These are phyloP conservation scores for Paraescarpia echinospica DNA, from an alignment of 1,140 invertebrate species.

Conservation along the genomic window DNA sequence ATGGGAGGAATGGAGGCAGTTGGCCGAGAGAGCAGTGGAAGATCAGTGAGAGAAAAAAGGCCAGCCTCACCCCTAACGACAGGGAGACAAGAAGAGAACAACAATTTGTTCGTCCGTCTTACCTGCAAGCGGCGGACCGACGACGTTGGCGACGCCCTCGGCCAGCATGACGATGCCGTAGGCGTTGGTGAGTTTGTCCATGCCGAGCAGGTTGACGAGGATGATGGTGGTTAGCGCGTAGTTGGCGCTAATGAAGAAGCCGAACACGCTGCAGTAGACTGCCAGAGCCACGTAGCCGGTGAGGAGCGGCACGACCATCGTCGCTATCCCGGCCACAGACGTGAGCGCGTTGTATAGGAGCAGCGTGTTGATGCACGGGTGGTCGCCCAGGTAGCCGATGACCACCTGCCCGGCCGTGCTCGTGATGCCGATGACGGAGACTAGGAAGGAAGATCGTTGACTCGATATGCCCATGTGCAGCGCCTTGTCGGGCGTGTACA, in stretches of 20 bases:
- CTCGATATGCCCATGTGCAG: slow-evolving; percentile 61
- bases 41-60: too few relatives aligned
- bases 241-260: slow-evolving; percentile 55
- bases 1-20: too few relatives aligned
- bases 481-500: slow-evolving; percentile 66
- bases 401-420: slow-evolving; percentile 72
- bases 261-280: slow-evolving; percentile 43
- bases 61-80: too few relatives aligned
- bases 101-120: slow-evolving; percentile 8
- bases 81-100: too few relatives aligned
- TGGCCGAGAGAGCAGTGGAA: too few relatives aligned
- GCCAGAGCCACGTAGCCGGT: slow-evolving; percentile 40
- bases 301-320: slow-evolving; percentile 21
- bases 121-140: slow-evolving; percentile 55
- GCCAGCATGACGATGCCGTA: slow-evolving; percentile 55
- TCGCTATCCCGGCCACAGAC: slow-evolving; percentile 20
- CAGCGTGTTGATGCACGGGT: slow-evolving; percentile 55
- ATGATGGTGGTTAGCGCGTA: slow-evolving; percentile 53
- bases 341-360: slow-evolving; percentile 41
- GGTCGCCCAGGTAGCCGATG: slow-evolving; percentile 84
- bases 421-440: slow-evolving; percentile 86
- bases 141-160: slow-evolving; percentile 53
- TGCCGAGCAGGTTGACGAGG: slow-evolving; percentile 51
- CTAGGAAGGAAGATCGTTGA: slow-evolving; percentile 78
- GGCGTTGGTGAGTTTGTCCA: slow-evolving; percentile 54